Conservation (phyloP, 2,888 invertebrate species). For the Spicauda simplicius region DNA sequence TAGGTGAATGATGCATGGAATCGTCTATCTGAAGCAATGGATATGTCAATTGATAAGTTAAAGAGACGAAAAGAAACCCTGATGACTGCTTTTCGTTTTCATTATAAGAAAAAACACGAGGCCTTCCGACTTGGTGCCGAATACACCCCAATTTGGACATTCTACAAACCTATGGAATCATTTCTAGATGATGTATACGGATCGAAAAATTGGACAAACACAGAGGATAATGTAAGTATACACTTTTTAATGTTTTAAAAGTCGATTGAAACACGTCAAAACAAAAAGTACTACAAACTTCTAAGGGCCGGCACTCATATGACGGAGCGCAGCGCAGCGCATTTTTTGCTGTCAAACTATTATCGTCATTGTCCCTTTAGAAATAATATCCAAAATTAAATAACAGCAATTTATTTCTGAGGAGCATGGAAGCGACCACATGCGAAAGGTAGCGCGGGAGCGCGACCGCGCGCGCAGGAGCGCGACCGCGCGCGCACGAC, state of each 20-base stretch:
- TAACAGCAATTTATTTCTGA: no score
- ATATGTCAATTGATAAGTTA: slow-evolving; percentile 32
- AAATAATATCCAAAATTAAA: no score
- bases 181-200: slow-evolving; percentile 31
- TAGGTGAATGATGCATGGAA: slow-evolving; percentile 33
- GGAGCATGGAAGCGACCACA: no score
- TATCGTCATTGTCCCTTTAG: no score
- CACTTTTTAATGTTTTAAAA: neutral
- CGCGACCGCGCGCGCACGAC: no score
- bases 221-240: slow-evolving; percentile 33
- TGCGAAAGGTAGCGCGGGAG: no score
- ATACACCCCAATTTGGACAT: slow-evolving; percentile 30
- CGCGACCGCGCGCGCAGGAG: no score
- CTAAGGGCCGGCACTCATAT: no score
- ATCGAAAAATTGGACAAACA: slow-evolving; percentile 24
- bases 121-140: slow-evolving; percentile 10
- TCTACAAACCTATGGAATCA: slow-evolving; percentile 32
- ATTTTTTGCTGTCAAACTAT: no score
- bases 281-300: no score
- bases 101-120: slow-evolving; percentile 29
- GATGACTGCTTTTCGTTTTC: slow-evolving; percentile 31
- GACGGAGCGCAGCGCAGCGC: no score
- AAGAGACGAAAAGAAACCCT: slow-evolving; percentile 33
- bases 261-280: no score
- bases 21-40: slow-evolving; percentile 25